A percentile compares a stretch with the other conserved stretches of the same genome.
These are phyloP conservation scores for Aldabrachelys gigantea DNA, from an alignment of 2,113 vertebrate genomes.

Conservation along the genomic window DNA sequence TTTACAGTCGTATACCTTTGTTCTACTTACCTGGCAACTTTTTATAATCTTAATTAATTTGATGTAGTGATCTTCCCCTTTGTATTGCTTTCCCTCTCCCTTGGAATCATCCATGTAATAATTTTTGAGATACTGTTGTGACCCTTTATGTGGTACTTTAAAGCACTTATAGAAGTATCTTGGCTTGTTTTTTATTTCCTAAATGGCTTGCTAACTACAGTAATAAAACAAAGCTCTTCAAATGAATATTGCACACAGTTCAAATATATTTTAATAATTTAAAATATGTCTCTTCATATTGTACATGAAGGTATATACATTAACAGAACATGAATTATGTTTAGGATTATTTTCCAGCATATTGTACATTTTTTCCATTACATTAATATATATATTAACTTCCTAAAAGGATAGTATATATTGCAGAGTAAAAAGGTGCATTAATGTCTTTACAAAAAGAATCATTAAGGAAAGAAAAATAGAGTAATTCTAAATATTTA, in stretches of 20 bases:
- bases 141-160: slow-evolving; percentile 8
- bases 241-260: background rate
- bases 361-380: background rate
- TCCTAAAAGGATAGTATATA: background rate
- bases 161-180: background rate
- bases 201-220: background rate
- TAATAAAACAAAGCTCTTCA: background rate
- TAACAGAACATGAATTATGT: background rate
- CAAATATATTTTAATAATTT: background rate
- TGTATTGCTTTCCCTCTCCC: background rate
- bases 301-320: background rate
- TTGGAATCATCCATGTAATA: background rate
- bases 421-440: background rate
- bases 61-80: background rate
- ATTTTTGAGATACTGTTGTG: background rate
- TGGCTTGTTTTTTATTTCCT: background rate
- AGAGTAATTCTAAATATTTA: background rate
- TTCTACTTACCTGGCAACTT: background rate
- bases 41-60: background rate
- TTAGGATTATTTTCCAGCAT: background rate
- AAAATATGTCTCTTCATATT: background rate
- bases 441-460: background rate
- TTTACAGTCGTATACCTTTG: background rate
- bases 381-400: background rate
- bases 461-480: background rate